phyloP scores from a whole-genome alignment of 2,888 invertebrate species.

The Mythimna lalbum region DNA sequence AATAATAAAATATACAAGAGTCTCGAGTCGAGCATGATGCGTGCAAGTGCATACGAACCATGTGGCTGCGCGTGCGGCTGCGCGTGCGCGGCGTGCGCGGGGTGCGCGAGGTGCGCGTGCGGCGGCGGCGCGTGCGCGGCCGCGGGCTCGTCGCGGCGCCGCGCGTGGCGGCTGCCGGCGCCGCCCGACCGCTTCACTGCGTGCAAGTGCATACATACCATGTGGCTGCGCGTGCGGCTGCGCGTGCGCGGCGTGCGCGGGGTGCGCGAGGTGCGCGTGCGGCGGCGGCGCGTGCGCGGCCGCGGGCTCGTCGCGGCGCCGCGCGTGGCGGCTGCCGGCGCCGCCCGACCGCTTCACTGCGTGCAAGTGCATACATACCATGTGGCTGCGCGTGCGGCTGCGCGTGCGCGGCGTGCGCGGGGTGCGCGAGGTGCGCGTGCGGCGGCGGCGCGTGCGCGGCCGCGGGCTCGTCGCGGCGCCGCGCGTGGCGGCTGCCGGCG shows the following conservation, averaged over 20 bases:
- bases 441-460: conserved; percentile 70
- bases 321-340: conserved; percentile 87
- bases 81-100: conserved; percentile 78
- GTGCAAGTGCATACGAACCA: conserved; percentile 57
- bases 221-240: conserved; percentile 88
- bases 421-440: conserved; percentile 69
- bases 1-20: too few species aligned
- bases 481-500: conserved; percentile 87
- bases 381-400: conserved; percentile 88
- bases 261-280: conserved; percentile 69
- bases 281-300: conserved; percentile 70
- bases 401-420: conserved; percentile 78
- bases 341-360: too few species aligned
- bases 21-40: background rate
- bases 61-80: conserved; percentile 88
- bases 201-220: conserved; percentile 57
- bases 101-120: conserved; percentile 69
- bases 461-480: conserved; percentile 91
- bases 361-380: conserved; percentile 57
- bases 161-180: conserved; percentile 87
- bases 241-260: conserved; percentile 78
- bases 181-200: too few species aligned
- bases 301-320: conserved; percentile 91
- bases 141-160: conserved; percentile 91
- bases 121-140: conserved; percentile 70